These are phyloP conservation scores for Chelonia mydas DNA, from an alignment of 2,797 vertebrate genomes.

Conservation along the genomic window DNA sequence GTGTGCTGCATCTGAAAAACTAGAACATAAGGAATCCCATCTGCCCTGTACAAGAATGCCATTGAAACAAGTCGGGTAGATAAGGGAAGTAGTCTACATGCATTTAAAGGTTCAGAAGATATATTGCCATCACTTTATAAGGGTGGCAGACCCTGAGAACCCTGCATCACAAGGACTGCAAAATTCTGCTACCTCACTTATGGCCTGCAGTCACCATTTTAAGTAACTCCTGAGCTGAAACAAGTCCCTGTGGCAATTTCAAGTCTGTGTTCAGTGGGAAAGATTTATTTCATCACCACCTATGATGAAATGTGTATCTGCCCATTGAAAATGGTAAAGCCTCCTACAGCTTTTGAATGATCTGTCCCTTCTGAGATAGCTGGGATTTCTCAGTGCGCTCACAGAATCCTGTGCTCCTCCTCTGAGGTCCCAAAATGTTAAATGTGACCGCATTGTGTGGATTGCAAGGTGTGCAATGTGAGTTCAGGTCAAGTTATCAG, in stretches of 20 bases:
- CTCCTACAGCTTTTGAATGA: neutral
- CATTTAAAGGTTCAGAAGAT: slow-evolving; percentile 20
- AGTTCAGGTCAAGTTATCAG: neutral
- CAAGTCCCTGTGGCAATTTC: neutral
- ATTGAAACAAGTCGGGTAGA: neutral
- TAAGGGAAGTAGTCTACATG: slow-evolving; percentile 3
- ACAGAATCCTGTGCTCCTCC: neutral
- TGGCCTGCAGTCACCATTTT: slow-evolving; percentile 1
- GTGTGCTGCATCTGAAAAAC: slow-evolving; percentile 20
- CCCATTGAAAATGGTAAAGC: slow-evolving; percentile 3
- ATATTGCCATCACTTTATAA: neutral
- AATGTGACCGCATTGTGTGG: neutral
- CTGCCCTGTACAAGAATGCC: slow-evolving; percentile 8
- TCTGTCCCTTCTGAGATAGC: neutral
- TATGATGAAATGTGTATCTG: neutral
- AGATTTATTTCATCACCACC: neutral
- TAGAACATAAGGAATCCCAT: slow-evolving; percentile 18
- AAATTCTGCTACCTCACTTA: neutral
- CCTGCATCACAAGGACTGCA: neutral
- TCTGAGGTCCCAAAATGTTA: slow-evolving; percentile 15
- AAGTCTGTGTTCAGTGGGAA: slow-evolving; percentile 9
- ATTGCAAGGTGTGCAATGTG: neutral
- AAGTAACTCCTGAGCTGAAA: neutral
- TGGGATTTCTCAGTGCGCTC: neutral
- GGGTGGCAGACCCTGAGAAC: neutral